A percentile compares a stretch with the other conserved stretches of the same genome.
Evolutionary conservation across 2,797 vertebrate species (phyloP).

Genomic region (Alca torda): DNA sequence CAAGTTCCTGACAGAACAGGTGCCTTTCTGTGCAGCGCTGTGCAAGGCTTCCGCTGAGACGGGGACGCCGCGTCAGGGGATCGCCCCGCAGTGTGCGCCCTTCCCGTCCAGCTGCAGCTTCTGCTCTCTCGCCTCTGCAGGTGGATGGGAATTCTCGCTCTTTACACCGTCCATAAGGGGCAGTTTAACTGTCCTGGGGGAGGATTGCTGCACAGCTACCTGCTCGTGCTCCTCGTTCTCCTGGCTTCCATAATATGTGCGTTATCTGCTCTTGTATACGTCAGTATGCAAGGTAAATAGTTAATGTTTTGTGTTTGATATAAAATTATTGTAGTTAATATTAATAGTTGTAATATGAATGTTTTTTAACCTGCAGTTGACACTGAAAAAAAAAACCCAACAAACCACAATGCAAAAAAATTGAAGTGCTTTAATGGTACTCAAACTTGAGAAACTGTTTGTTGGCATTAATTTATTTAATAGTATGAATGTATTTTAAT

Average conservation of each 20-base stretch:
- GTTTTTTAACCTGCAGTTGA: neutral
- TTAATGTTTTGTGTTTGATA: neutral
- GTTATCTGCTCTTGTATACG: conserved; percentile 82
- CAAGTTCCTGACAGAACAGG: neutral
- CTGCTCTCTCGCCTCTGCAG: conserved; percentile 52
- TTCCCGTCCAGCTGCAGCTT: neutral
- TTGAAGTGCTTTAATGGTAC: neutral
- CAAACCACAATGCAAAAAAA: neutral
- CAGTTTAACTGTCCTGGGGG: conserved; percentile 84
- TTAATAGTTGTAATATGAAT: neutral
- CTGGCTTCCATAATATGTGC: conserved; percentile 85
- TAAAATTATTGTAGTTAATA: neutral
- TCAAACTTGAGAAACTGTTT: neutral
- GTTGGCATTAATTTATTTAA: neutral
- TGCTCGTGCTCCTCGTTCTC: conserved; percentile 87
- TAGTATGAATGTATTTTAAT: neutral
- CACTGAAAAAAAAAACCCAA: neutral
- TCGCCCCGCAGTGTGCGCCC: rapidly evolving
- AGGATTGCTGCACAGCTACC: conserved; percentile 84
- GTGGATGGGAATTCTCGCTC: conserved; percentile 88
- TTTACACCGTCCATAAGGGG: conserved; percentile 85
- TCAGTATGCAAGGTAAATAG: conserved; percentile 92
- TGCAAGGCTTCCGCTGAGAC: rapidly evolving
- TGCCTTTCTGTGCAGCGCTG: neutral
- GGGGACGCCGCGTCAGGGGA: rapidly evolving